These are phyloP conservation scores for Drosophila parvula DNA, from an alignment of 1,140 invertebrate species.

Conservation along the genomic window DNA sequence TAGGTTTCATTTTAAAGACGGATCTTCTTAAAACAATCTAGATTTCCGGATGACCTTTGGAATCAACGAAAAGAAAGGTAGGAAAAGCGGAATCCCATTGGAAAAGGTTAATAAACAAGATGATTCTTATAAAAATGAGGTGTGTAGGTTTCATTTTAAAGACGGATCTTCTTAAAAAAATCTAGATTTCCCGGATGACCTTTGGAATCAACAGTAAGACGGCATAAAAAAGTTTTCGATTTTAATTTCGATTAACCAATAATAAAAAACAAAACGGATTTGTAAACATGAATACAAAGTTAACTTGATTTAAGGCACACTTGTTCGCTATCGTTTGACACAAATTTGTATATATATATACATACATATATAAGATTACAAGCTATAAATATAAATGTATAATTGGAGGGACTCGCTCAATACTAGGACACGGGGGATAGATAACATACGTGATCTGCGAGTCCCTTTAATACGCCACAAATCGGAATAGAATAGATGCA, in stretches of 20 bases:
- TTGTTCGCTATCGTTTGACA: conserved; percentile 46
- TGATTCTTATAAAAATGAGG: too few relatives aligned
- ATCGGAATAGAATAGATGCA: conserved; percentile 19
- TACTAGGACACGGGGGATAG: conserved; percentile 22
- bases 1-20: too few relatives aligned
- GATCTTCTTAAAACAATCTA: too few relatives aligned
- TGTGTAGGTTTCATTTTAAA: too few relatives aligned
- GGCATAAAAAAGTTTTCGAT: conserved; percentile 84
- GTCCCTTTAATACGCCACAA: conserved; percentile 27
- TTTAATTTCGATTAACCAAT: conserved; percentile 38
- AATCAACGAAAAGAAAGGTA: too few relatives aligned
- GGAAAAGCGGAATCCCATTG: too few relatives aligned
- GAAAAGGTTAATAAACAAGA: too few relatives aligned
- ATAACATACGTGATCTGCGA: conserved; percentile 29
- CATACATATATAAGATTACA: conserved; percentile 26
- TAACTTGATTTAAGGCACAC: conserved; percentile 47
- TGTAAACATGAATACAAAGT: conserved; percentile 36
- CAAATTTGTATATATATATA: conserved; percentile 18
- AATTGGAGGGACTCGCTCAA: conserved; percentile 21
- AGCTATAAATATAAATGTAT: conserved; percentile 14
- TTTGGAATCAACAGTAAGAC: too few relatives aligned
- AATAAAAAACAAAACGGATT: conserved; percentile 31
- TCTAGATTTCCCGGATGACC: too few relatives aligned
- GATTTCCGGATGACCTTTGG: too few relatives aligned
- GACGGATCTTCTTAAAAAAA: too few relatives aligned